Percentiles rank a stretch among this genome's conserved stretches.
phyloP scores from a whole-genome alignment of 2,888 invertebrate species.

The Luperina nickerlii region DNA sequence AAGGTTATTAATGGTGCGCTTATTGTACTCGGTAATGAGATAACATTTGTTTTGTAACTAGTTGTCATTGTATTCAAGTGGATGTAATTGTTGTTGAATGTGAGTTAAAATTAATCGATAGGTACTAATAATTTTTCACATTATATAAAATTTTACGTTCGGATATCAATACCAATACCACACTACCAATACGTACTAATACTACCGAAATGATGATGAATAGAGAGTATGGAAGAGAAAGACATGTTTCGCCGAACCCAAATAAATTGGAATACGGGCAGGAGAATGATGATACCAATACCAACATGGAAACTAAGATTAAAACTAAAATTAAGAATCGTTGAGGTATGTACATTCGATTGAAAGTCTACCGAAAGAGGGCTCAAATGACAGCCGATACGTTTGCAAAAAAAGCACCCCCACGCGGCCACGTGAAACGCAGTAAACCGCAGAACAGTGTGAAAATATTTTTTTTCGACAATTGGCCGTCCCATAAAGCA shows the following conservation, averaged over 20 bases:
- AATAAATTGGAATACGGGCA: too few relatives aligned
- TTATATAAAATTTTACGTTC: neutral
- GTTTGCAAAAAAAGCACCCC: neutral
- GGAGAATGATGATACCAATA: neutral
- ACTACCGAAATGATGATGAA: too few relatives aligned
- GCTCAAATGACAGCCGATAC: neutral
- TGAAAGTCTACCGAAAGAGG: neutral
- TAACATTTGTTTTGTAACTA: slow-evolving; percentile 72
- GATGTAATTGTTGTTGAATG: slow-evolving; percentile 15
- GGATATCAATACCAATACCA: neutral
- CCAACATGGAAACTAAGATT: neutral
- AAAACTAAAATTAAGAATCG: neutral
- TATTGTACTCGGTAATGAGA: slow-evolving; percentile 84
- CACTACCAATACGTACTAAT: too few relatives aligned
- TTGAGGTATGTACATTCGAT: neutral
- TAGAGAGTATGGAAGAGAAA: too few relatives aligned
- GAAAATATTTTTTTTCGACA: slow-evolving; percentile 65
- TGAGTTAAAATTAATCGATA: neutral
- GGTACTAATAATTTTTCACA: neutral
- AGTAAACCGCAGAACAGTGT: slow-evolving; percentile 57
- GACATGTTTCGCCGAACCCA: too few relatives aligned
- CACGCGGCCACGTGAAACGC: slow-evolving; percentile 9
- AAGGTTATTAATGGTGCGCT: slow-evolving; percentile 83
- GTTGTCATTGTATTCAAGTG: slow-evolving; percentile 43
- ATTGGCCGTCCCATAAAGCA: slow-evolving; percentile 72